Conservation (phyloP, 2,888 invertebrate species). For the Pogonocherus hispidulus region DNA sequence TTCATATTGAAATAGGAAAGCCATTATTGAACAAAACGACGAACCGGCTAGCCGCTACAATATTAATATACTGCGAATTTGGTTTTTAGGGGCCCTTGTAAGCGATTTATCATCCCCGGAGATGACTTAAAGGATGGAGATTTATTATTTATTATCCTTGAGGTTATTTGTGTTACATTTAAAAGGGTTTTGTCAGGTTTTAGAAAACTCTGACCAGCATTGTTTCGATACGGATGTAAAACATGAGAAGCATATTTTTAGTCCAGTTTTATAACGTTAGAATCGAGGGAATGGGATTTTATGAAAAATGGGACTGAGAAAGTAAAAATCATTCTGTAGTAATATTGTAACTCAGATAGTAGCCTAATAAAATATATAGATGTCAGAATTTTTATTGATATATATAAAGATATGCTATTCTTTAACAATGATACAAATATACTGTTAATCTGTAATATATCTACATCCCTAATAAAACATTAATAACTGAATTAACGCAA, state of each 20-base stretch:
- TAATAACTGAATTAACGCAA: too few relatives aligned
- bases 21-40: slow-evolving; percentile 47
- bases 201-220: slow-evolving; percentile 40
- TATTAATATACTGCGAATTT: slow-evolving; percentile 43
- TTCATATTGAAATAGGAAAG: slow-evolving; percentile 64
- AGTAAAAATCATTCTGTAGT: neutral
- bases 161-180: slow-evolving; percentile 50
- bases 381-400: too few relatives aligned
- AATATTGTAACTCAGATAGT: neutral
- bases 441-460: too few relatives aligned
- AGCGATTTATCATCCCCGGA: slow-evolving; percentile 42
- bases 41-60: slow-evolving; percentile 37
- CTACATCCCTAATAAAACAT: too few relatives aligned
- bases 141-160: slow-evolving; percentile 53
- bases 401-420: too few relatives aligned
- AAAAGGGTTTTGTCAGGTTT: slow-evolving; percentile 51
- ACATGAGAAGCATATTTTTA: slow-evolving; percentile 30
- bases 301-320: neutral
- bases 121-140: slow-evolving; percentile 42
- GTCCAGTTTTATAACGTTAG: slow-evolving; percentile 14
- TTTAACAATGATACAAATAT: too few relatives aligned
- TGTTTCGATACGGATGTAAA: slow-evolving; percentile 40
- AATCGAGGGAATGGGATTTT: slow-evolving; percentile 10
- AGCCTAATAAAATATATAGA: too few relatives aligned
- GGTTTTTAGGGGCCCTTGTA: slow-evolving; percentile 36